Evolutionary conservation across 1,140 invertebrate species (phyloP).

Genomic region (Procambarus clarkii): DNA sequence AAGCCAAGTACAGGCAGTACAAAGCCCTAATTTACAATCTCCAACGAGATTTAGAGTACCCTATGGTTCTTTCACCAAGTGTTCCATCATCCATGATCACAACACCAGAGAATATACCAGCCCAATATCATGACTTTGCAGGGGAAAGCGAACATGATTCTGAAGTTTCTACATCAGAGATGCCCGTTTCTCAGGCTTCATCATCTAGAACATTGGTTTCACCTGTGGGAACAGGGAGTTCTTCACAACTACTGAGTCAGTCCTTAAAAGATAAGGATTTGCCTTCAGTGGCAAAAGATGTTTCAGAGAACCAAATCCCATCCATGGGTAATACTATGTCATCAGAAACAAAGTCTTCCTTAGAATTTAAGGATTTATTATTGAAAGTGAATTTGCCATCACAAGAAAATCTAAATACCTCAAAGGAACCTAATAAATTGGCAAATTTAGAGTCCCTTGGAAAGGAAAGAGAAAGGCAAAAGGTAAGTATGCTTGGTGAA

Average conservation of each 20-base stretch:
- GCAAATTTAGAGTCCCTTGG: neutral
- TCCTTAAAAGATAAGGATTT: constrained; percentile 9
- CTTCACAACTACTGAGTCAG: neutral
- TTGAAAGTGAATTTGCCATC: neutral
- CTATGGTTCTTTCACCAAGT: constrained; percentile 36
- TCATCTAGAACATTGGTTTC: constrained; percentile 6
- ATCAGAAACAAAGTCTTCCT: neutral
- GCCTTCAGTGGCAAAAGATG: neutral
- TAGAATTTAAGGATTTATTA: neutral
- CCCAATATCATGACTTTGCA: neutral
- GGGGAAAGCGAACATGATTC: constrained; percentile 1
- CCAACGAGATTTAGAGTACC: constrained; percentile 38
- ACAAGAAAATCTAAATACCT: neutral
- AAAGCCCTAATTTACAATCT: constrained; percentile 45
- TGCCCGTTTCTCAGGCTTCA: neutral
- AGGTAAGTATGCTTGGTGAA: neutral
- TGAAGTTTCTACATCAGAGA: constrained; percentile 5
- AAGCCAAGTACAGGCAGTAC: constrained; percentile 44
- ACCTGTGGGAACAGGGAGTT: neutral
- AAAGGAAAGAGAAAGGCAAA: neutral
- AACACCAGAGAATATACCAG: constrained; percentile 35
- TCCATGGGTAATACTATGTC: neutral
- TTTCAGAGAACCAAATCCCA: neutral
- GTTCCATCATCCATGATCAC: constrained; percentile 49
- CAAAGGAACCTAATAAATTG: neutral